Base-by-base conservation (phyloP, 1,140 invertebrate species). In the Papilio dardanus region DNA sequence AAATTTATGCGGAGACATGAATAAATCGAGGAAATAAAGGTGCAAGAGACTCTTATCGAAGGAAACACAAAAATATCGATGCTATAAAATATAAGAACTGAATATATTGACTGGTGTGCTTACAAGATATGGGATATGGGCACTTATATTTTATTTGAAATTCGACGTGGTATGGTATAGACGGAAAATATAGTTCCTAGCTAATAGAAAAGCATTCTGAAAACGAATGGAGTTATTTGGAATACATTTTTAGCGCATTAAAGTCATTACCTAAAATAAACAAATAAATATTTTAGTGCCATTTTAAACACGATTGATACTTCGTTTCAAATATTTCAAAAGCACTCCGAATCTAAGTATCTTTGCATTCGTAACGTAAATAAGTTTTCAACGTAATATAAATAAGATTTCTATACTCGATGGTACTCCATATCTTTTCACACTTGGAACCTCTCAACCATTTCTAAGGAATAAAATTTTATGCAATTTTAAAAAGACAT, bases 11-110 rank as follows among this genome's bases (percentile, higher is more conserved):
- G 82, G 78, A 75, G 82, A 86, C 87, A 89, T 87, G 89, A 92
- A 91, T 89, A 90, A 90, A 92, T 92, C 87, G 87, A 87, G 87
- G 83, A 88, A 84, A 87, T 88, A 83, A 84, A 86, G 83, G 81
- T 84, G 78, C 79, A 81, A 82, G 83, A 76, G 83, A 75, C 82
- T 81, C 84, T 88, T 88, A 86, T 88, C 88, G 88, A 69, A 79
- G 81, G 54, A 62, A 62, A 24, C 54, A 62, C 54, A 28, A 62
- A 87, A 83, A 88, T 87, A 89, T 90, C 83, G 87, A 77, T 81
- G 82, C 80, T 84, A 89, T 89, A 90, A 89, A 86, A 80, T 78
- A 86, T 83, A 80, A 83, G 75, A 75, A 77, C 75, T 75, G 77
- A 81, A 76, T 79, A 69, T 74, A 75, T 74, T 74, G 81, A 75